Evolutionary conservation across 2,888 invertebrate species (phyloP).

Genomic region (Synanthedon andrenaeformis): DNA sequence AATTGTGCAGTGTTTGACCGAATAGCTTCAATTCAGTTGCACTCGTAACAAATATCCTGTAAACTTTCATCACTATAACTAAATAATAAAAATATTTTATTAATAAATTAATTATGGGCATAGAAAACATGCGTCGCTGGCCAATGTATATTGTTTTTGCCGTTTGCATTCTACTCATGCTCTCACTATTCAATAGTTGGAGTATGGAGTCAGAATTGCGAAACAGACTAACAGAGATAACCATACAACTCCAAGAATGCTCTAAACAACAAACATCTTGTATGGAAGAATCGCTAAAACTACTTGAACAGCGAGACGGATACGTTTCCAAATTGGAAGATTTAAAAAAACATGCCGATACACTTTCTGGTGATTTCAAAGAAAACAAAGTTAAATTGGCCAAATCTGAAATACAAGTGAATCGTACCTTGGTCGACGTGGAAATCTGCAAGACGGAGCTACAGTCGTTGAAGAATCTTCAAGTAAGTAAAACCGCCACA

Average conservation of each 20-base stretch:
- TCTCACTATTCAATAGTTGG: constrained; percentile 64
- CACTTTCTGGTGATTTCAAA: constrained; percentile 33
- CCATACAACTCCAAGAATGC: constrained; percentile 52
- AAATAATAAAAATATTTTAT: neutral
- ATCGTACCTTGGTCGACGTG: constrained; percentile 46
- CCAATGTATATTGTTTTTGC: constrained; percentile 60
- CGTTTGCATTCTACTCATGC: constrained; percentile 49
- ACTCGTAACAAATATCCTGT: too few relatives aligned
- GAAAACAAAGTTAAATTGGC: constrained; percentile 34
- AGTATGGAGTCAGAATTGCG: constrained; percentile 52
- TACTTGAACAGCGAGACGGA: constrained; percentile 48
- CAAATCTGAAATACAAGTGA: constrained; percentile 46
- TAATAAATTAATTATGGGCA: constrained; percentile 38
- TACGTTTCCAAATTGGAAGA: constrained; percentile 45
- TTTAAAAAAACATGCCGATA: constrained; percentile 40
- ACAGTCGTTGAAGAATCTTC: constrained; percentile 58
- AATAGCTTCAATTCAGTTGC: too few relatives aligned
- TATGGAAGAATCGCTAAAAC: constrained; percentile 50
- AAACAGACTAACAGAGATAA: constrained; percentile 40
- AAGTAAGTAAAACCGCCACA: constrained; percentile 53
- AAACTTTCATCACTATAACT: too few relatives aligned
- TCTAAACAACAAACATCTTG: constrained; percentile 51
- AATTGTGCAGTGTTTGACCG: too few relatives aligned
- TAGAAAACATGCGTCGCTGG: constrained; percentile 67
- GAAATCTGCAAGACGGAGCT: constrained; percentile 58